Evolutionary conservation across 2,797 vertebrate species (phyloP).

Genomic region (Halcyon leucocephala): DNA sequence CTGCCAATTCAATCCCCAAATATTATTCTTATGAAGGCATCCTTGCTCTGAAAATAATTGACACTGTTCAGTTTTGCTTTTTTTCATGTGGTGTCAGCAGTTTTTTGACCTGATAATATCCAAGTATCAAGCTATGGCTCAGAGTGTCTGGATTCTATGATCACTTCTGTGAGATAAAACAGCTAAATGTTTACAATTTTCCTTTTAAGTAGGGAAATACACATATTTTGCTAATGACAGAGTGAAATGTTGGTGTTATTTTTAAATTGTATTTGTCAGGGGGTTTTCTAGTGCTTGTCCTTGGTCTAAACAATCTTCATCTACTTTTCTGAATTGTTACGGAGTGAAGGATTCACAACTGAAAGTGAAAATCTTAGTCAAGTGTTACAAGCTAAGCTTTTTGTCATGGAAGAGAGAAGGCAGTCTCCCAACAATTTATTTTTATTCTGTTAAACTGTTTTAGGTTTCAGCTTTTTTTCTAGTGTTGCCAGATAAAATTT

Average conservation of each 20-base stretch:
- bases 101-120: background rate
- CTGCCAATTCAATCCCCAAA: background rate
- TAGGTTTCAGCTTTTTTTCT: background rate
- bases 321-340: background rate
- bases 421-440: background rate
- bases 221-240: background rate
- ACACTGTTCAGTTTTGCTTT: background rate
- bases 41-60: background rate
- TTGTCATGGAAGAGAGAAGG: background rate
- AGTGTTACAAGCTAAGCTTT: background rate
- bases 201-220: background rate
- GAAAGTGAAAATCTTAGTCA: conserved; percentile 27
- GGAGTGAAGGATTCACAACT: background rate
- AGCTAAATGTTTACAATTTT: background rate
- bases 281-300: background rate
- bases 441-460: background rate
- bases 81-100: background rate
- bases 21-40: background rate
- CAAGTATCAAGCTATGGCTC: background rate
- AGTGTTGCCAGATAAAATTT: conserved; percentile 2
- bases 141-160: background rate
- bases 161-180: background rate
- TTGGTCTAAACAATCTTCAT: background rate
- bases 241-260: background rate
- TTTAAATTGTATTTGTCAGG: background rate